Conservation (phyloP, 2,888 invertebrate genomes). For the Drosophila monieri region DNA sequence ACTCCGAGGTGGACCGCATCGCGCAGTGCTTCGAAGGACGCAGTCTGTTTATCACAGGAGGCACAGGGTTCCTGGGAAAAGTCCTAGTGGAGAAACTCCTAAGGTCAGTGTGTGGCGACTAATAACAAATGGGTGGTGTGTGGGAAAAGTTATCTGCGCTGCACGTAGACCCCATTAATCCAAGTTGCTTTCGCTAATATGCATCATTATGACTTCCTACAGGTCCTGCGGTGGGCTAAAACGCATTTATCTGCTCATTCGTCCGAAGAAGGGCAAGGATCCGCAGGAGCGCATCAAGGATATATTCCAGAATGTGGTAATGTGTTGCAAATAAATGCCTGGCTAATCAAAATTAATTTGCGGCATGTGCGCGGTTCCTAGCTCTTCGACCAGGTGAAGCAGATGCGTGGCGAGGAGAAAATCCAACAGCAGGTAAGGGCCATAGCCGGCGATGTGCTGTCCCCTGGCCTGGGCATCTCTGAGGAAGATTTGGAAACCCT, state of each 20-base stretch:
- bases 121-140: slow-evolving; percentile 1
- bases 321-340: slow-evolving; percentile 77
- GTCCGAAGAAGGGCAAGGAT: slow-evolving; percentile 93
- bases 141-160: neutral
- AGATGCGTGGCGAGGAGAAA: slow-evolving; percentile 86
- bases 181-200: slow-evolving; percentile 29
- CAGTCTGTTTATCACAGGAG: slow-evolving; percentile 83
- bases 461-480: slow-evolving; percentile 89
- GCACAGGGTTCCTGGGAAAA: slow-evolving; percentile 84
- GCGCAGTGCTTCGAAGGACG: slow-evolving; percentile 81
- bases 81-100: slow-evolving; percentile 84
- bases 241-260: slow-evolving; percentile 92
- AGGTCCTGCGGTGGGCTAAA: slow-evolving; percentile 90
- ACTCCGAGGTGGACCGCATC: slow-evolving; percentile 82
- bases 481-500: slow-evolving; percentile 87
- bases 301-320: slow-evolving; percentile 92
- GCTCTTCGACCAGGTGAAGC: slow-evolving; percentile 91
- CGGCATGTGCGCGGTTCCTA: slow-evolving; percentile 78
- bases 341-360: slow-evolving; percentile 28
- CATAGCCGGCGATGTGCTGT: slow-evolving; percentile 89
- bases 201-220: slow-evolving; percentile 70
- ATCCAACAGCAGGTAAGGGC: slow-evolving; percentile 87
- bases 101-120: slow-evolving; percentile 68
- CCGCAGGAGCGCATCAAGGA: slow-evolving; percentile 91
- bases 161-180: slow-evolving; percentile 49